Evolutionary conservation across 2,888 invertebrate genomes (phyloP).

Genomic region (Fissipunctia ypsillon): DNA sequence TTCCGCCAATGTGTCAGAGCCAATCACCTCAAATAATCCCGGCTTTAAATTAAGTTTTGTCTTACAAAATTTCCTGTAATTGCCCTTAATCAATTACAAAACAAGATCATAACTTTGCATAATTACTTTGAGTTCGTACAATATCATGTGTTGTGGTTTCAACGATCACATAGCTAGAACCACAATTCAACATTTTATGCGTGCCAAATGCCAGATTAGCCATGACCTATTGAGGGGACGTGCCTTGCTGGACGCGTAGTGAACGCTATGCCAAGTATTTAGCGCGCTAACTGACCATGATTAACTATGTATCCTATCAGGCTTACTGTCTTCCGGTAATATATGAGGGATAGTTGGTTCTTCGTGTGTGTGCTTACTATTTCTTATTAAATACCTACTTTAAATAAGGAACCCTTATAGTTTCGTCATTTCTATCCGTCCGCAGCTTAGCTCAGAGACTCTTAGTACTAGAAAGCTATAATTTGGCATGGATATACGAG

Average conservation of each 20-base stretch:
- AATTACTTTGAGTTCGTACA: background rate
- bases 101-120: constrained; percentile 10
- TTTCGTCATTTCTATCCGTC: too few relatives aligned
- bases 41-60: background rate
- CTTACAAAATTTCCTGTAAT: background rate
- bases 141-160: constrained; percentile 26
- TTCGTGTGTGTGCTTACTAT: background rate
- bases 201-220: constrained; percentile 54
- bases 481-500: too few relatives aligned
- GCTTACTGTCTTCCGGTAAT: background rate
- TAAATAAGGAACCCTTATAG: too few relatives aligned
- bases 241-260: constrained; percentile 33
- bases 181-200: constrained; percentile 39
- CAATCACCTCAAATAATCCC: background rate
- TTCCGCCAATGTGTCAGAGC: constrained; percentile 17
- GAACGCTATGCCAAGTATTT: constrained; percentile 38
- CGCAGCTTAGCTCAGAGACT: too few relatives aligned
- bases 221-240: constrained; percentile 49
- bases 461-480: too few relatives aligned
- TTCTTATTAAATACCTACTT: too few relatives aligned
- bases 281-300: constrained; percentile 18
- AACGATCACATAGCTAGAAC: constrained; percentile 5
- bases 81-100: background rate
- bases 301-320: constrained; percentile 25
- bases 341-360: background rate